These are phyloP conservation scores for Pseudobourletiella spinata DNA, from an alignment of 1,140 invertebrate genomes.

Conservation along the genomic window DNA sequence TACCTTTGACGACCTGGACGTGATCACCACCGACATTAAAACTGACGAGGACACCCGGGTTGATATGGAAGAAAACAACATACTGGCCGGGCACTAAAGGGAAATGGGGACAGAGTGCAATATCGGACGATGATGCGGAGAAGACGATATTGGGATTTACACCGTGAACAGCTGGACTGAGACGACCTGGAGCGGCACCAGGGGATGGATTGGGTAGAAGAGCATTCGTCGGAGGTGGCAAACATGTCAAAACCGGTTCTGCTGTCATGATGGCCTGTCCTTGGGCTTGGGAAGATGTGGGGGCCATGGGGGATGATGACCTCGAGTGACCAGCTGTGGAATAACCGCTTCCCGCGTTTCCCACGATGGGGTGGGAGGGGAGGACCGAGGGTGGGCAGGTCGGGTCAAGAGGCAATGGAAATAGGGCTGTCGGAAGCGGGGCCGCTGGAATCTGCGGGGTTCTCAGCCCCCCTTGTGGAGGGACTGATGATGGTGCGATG, in stretches of 20 bases:
- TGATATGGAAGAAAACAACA: constrained; percentile 59
- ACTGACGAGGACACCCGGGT: constrained; percentile 57
- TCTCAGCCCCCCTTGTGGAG: background rate
- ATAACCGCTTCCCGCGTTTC: constrained; percentile 22
- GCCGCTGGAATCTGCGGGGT: constrained; percentile 8
- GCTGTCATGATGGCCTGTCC: constrained; percentile 1
- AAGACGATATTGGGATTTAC: constrained; percentile 27
- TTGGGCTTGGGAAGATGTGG: background rate
- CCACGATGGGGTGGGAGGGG: constrained; percentile 9
- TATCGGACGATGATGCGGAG: constrained; percentile 29
- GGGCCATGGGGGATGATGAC: constrained; percentile 26
- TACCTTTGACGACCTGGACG: constrained; percentile 56
- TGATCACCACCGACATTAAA: constrained; percentile 56
- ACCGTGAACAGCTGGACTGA: background rate
- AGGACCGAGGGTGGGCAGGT: constrained; percentile 31
- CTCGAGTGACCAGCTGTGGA: constrained; percentile 31
- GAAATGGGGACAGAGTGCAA: constrained; percentile 25
- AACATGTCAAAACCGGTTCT: constrained; percentile 1
- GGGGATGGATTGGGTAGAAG: constrained; percentile 11
- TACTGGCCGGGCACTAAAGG: constrained; percentile 44
- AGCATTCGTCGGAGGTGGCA: constrained; percentile 4
- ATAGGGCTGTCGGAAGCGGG: constrained; percentile 29
- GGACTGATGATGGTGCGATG: no score
- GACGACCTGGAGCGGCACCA: background rate
- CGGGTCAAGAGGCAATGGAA: constrained; percentile 32